phyloP scores from a whole-genome alignment of 2,888 invertebrate genomes.

The Nemoura dubitans region DNA sequence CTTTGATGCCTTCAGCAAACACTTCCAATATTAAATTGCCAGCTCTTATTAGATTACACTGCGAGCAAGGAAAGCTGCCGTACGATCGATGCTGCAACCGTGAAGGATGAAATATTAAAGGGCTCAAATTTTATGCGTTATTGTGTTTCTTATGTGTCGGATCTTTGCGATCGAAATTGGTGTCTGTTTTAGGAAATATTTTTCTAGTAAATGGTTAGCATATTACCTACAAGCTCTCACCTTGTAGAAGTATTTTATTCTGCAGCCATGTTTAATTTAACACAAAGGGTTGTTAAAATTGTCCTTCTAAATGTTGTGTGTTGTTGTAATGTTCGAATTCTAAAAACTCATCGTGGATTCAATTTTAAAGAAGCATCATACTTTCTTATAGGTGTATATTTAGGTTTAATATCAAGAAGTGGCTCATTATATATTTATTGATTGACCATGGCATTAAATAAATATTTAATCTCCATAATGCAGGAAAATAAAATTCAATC shows the following conservation, averaged over 20 bases:
- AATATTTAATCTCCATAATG: background rate
- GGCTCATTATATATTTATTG: background rate
- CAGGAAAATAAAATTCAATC: background rate
- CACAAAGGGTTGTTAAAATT: too few relatives aligned
- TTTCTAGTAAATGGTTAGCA: too few relatives aligned
- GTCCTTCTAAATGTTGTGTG: too few relatives aligned
- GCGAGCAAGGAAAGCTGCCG: conserved; percentile 17
- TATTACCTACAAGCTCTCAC: too few relatives aligned
- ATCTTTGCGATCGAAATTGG: too few relatives aligned
- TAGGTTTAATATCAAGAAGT: background rate
- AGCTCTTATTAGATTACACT: conserved; percentile 24
- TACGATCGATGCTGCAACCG: background rate
- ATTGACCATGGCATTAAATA: conserved; percentile 12
- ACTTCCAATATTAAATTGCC: conserved; percentile 36
- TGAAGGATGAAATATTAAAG: background rate
- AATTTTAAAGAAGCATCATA: background rate
- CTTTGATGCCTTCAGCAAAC: conserved; percentile 37
- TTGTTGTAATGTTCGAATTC: too few relatives aligned
- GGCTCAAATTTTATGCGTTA: background rate
- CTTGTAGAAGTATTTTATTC: too few relatives aligned
- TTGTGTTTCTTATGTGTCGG: too few relatives aligned
- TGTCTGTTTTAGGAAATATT: too few relatives aligned
- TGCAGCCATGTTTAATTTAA: too few relatives aligned
- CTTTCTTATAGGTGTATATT: background rate
- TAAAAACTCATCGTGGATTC: too few relatives aligned